Percentiles rank a stretch among this genome's conserved stretches.
These are phyloP conservation scores for Loris lydekkerianus DNA, from an alignment of 2,797 vertebrate genomes.

Conservation along the genomic window DNA sequence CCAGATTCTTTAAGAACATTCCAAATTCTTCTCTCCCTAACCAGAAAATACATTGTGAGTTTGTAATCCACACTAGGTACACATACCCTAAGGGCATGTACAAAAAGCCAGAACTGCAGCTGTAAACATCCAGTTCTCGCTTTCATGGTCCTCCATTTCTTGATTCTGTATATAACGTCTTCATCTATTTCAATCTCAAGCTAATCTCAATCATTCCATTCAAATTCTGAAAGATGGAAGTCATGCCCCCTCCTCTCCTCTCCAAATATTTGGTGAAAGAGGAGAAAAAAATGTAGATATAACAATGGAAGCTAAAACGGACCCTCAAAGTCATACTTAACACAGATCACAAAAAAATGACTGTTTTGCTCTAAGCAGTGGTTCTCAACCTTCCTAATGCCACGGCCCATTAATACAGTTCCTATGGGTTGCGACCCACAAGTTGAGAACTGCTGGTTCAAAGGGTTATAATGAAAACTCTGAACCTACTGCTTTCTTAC, in stretches of 20 bases:
- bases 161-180: neutral
- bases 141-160: neutral
- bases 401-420: too few relatives aligned
- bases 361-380: neutral
- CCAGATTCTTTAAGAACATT: conserved; percentile 29
- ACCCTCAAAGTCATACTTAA: conserved; percentile 42
- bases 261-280: neutral
- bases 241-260: neutral
- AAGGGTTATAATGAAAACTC: conserved; percentile 40
- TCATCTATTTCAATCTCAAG: conserved; percentile 1
- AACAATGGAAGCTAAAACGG: conserved; percentile 15
- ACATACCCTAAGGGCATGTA: conserved; percentile 32
- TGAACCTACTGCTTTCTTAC: neutral
- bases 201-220: neutral
- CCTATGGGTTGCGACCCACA: too few relatives aligned
- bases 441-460: neutral
- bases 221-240: conserved; percentile 50
- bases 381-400: too few relatives aligned
- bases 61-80: neutral
- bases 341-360: neutral
- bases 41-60: conserved; percentile 9
- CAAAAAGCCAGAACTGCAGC: conserved; percentile 26
- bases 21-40: neutral
- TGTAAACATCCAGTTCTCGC: conserved; percentile 38
- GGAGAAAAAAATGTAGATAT: neutral